phyloP scores from a whole-genome alignment of 2,888 invertebrate species.

The Acronicta leporina region DNA sequence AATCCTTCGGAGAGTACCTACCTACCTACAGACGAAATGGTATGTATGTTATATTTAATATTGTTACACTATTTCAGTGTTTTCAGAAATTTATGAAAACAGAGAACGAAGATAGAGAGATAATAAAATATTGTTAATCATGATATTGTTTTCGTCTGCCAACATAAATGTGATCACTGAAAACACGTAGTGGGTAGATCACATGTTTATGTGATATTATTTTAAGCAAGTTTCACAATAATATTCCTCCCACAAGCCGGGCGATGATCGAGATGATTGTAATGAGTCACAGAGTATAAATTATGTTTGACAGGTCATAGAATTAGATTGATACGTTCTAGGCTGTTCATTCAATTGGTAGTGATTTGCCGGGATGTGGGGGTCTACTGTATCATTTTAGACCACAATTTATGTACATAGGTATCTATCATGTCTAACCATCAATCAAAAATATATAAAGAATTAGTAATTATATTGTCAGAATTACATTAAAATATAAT shows the following conservation, averaged over 20 bases:
- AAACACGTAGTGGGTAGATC: slow-evolving; percentile 46
- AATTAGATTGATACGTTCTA: slow-evolving; percentile 82
- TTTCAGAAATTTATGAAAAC: slow-evolving; percentile 25
- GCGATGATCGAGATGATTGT: slow-evolving; percentile 50
- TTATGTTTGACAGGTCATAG: slow-evolving; percentile 81
- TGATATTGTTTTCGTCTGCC: slow-evolving; percentile 44
- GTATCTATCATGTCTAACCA: slow-evolving; percentile 13
- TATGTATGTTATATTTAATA: slow-evolving; percentile 4
- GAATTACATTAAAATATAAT: not conserved
- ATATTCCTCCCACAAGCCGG: slow-evolving; percentile 40
- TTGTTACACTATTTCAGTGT: slow-evolving; percentile 18
- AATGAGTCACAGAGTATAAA: slow-evolving; percentile 70
- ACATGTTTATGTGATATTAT: slow-evolving; percentile 38
- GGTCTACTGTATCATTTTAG: slow-evolving; percentile 80
- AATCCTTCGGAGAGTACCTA: too few relatives aligned
- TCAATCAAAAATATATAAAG: not conserved
- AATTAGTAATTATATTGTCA: not conserved
- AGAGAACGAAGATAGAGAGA: slow-evolving; percentile 22
- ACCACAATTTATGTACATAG: slow-evolving; percentile 23
- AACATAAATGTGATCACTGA: slow-evolving; percentile 40
- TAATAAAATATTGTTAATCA: slow-evolving; percentile 37
- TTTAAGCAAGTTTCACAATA: slow-evolving; percentile 46
- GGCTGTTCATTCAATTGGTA: slow-evolving; percentile 82
- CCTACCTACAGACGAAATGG: too few relatives aligned
- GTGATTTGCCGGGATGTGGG: slow-evolving; percentile 85